These are phyloP conservation scores for Glyphotaelius pellucidus DNA, from an alignment of 2,888 invertebrate species.

Conservation along the genomic window DNA sequence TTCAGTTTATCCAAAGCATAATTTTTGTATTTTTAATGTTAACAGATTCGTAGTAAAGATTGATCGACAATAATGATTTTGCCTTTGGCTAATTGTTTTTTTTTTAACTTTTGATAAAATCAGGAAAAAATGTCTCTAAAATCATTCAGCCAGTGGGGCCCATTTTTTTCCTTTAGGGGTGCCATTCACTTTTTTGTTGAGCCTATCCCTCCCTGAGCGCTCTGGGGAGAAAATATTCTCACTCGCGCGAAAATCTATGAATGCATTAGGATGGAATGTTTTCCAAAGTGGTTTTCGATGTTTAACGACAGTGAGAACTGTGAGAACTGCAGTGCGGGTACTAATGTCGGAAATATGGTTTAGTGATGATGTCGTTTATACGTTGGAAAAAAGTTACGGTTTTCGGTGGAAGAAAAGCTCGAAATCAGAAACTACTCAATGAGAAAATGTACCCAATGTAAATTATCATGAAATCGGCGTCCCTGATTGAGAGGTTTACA, in stretches of 20 bases:
- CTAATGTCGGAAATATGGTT: background rate
- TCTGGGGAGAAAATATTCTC: background rate
- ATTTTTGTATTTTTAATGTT: no score
- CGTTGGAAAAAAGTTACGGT: background rate
- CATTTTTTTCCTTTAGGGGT: background rate
- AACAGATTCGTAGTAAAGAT: no score
- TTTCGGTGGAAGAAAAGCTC: background rate
- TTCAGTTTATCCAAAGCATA: no score
- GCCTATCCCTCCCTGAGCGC: background rate
- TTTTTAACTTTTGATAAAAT: background rate
- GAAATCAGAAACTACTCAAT: background rate
- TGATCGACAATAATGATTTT: no score
- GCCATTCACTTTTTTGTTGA: background rate
- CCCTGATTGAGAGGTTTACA: background rate
- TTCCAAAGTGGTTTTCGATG: slow-evolving; percentile 38
- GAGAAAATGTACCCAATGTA: background rate
- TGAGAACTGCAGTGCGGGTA: background rate
- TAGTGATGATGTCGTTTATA: background rate
- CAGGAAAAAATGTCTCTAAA: background rate
- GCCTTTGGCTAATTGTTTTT: no score
- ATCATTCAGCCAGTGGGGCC: background rate
- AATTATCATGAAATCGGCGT: background rate
- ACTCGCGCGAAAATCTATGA: slow-evolving; percentile 21
- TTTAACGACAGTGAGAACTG: background rate
- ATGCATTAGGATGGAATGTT: slow-evolving; percentile 30